Percentiles rank a stretch among this genome's conserved stretches.
phyloP scores from a whole-genome alignment of 1,140 invertebrate species.

The Cotesia chilonis region DNA sequence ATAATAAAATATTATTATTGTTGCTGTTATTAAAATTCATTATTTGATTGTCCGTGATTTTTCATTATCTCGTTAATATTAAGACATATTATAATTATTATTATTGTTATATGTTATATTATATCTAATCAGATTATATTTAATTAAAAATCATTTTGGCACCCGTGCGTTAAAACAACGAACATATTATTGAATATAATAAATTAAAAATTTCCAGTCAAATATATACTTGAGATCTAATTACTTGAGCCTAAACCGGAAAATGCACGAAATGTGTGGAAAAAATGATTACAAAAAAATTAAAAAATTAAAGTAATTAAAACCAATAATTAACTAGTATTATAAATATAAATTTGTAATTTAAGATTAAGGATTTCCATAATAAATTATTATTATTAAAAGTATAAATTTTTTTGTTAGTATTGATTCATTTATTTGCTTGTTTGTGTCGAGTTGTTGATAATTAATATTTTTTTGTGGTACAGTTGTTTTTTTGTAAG shows the following conservation, averaged over 20 bases:
- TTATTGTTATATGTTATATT: too few relatives aligned
- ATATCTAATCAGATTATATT: conserved; percentile 5
- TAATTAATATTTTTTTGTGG: background rate
- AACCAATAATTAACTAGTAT: conserved; percentile 48
- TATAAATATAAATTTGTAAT: conserved; percentile 43
- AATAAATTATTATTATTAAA: conserved; percentile 58
- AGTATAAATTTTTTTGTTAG: conserved; percentile 43
- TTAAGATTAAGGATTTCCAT: conserved; percentile 59
- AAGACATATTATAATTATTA: conserved; percentile 6
- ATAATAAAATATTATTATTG: conserved; percentile 29
- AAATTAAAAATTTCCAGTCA: conserved; percentile 3
- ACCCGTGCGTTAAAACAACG: conserved; percentile 18
- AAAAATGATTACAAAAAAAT: background rate
- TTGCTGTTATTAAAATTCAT: conserved; percentile 15
- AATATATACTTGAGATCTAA: conserved; percentile 3
- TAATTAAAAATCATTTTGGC: conserved; percentile 5
- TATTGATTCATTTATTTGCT: conserved; percentile 49
- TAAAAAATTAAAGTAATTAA: conserved; percentile 12
- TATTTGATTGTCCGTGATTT: conserved; percentile 3
- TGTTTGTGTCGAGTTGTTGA: too few relatives aligned
- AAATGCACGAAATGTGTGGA: background rate
- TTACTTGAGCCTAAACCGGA: background rate
- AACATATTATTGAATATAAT: conserved; percentile 8
- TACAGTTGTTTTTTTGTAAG: conserved; percentile 8
- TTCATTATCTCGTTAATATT: conserved; percentile 22